Evolutionary conservation across 2,113 vertebrate species (phyloP).

Genomic region (Amphilophus citrinellus): DNA sequence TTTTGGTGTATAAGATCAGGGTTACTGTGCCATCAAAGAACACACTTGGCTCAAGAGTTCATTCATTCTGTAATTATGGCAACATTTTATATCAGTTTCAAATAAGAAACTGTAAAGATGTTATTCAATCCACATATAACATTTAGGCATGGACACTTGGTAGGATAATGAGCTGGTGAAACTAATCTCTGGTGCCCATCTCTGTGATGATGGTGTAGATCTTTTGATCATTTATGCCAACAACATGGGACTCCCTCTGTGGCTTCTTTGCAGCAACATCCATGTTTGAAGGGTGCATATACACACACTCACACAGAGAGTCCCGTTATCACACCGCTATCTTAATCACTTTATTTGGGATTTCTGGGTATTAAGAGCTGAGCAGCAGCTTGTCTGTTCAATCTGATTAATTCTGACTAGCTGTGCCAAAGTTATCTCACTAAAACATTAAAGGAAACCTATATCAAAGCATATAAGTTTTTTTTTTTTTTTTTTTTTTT

Average conservation of each 20-base stretch:
- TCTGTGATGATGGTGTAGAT: neutral
- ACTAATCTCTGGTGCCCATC: neutral
- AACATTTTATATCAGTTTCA: neutral
- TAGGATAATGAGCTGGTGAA: neutral
- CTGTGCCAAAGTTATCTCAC: neutral
- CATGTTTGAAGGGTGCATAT: too few species aligned
- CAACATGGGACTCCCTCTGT: too few species aligned
- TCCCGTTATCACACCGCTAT: neutral
- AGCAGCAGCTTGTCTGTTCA: neutral
- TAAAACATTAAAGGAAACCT: neutral
- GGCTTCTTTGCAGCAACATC: too few species aligned
- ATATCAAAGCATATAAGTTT: too few species aligned
- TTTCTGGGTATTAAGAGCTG: neutral
- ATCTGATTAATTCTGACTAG: neutral
- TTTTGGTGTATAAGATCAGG: too few species aligned
- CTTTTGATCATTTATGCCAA: neutral
- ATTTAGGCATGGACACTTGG: neutral
- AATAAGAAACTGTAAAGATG: neutral
- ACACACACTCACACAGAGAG: neutral
- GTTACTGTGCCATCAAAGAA: too few species aligned
- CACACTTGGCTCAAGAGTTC: too few species aligned
- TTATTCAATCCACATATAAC: neutral
- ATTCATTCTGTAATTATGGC: too few species aligned
- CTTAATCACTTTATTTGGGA: neutral
- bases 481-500: too few species aligned